phyloP scores from a whole-genome alignment of 1,140 invertebrate species.

The Aricia agestis region DNA sequence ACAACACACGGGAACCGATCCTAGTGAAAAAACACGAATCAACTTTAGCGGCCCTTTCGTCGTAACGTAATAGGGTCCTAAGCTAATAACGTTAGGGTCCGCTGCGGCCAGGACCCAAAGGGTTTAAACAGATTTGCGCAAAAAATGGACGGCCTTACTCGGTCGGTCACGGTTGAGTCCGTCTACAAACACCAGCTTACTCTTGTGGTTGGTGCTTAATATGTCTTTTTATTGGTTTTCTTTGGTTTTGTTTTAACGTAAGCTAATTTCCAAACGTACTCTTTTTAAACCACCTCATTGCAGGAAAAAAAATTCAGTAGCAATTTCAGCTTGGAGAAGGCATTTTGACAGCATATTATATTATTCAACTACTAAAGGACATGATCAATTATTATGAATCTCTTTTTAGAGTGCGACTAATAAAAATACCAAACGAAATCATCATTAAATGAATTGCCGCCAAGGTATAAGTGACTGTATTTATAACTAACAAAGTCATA shows the following conservation, averaged over 20 bases:
- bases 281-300: background rate
- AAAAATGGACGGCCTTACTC: conserved; percentile 41
- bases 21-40: conserved; percentile 33
- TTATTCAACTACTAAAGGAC: no score
- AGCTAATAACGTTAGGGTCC: conserved; percentile 60
- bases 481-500: no score
- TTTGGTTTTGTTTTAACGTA: background rate
- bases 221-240: conserved; percentile 1
- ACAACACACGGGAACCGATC: conserved; percentile 20
- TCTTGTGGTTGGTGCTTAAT: background rate
- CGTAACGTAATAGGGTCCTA: conserved; percentile 62
- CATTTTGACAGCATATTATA: no score
- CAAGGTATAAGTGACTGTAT: no score
- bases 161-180: conserved; percentile 21
- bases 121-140: conserved; percentile 57
- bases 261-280: no score
- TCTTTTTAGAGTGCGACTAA: no score
- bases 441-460: no score
- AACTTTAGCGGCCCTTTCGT: conserved; percentile 51
- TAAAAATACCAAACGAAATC: no score
- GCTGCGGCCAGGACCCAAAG: conserved; percentile 40
- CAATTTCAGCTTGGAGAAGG: background rate
- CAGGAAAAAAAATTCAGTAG: no score
- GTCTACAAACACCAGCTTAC: conserved; percentile 24
- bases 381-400: no score